These are phyloP conservation scores for Gobio gobio DNA, from an alignment of 2,113 vertebrate genomes.

Conservation along the genomic window DNA sequence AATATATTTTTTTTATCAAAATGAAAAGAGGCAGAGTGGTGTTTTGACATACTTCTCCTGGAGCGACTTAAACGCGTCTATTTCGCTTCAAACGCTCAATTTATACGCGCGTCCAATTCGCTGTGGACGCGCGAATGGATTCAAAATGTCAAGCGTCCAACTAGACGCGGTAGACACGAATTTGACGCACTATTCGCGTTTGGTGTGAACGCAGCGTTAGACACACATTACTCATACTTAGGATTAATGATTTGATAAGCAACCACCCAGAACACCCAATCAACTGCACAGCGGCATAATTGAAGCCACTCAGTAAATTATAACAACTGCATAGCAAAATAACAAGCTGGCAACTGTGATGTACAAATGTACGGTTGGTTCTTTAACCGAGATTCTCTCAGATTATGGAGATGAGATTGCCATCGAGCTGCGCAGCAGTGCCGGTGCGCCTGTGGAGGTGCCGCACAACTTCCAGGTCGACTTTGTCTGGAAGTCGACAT, in stretches of 20 bases:
- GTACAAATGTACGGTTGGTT: background rate
- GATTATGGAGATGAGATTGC: constrained; percentile 99
- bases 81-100: no score
- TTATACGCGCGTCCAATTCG: no score
- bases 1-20: no score
- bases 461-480: constrained; percentile 99
- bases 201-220: no score
- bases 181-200: no score
- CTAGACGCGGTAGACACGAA: no score
- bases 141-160: no score
- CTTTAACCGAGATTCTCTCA: constrained; percentile 82
- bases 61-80: no score
- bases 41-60: no score
- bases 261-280: background rate
- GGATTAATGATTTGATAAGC: background rate
- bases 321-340: background rate
- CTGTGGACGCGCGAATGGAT: no score
- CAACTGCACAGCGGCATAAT: background rate
- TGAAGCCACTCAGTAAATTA: background rate
- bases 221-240: background rate
- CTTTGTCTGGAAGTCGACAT: constrained; percentile 99
- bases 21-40: no score
- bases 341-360: background rate
- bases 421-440: constrained; percentile 95
- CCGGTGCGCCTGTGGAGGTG: constrained; percentile 94